These are phyloP conservation scores for Cordilura impudica DNA, from an alignment of 2,888 invertebrate genomes.

Conservation along the genomic window DNA sequence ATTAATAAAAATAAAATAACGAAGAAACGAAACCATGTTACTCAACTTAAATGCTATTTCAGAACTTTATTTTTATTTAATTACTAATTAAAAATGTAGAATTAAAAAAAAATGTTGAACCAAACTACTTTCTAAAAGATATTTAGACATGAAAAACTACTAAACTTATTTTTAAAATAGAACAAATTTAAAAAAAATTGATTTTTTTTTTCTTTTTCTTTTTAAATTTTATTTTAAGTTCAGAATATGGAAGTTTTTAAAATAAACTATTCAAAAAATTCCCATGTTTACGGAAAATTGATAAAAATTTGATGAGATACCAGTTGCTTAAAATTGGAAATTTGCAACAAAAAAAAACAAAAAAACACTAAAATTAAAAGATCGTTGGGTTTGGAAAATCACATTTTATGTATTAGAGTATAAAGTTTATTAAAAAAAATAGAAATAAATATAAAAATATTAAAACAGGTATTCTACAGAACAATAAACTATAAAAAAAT, in stretches of 20 bases:
- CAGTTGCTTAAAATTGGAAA: conserved; percentile 19
- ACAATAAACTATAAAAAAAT: background rate
- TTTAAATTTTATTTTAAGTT: too few relatives aligned
- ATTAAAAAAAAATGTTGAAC: too few relatives aligned
- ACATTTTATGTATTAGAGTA: conserved; percentile 26
- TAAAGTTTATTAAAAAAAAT: background rate
- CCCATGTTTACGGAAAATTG: too few relatives aligned
- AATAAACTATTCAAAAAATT: too few relatives aligned
- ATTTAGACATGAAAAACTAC: too few relatives aligned
- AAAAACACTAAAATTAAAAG: conserved; percentile 21
- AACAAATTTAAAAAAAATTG: too few relatives aligned
- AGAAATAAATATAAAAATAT: background rate
- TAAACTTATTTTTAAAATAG: too few relatives aligned
- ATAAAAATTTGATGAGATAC: background rate
- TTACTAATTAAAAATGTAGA: too few relatives aligned
- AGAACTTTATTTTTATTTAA: background rate
- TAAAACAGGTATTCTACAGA: conserved; percentile 6
- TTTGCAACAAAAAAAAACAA: background rate
- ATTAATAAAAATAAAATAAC: too few relatives aligned
- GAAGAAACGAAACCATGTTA: background rate
- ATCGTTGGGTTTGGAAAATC: conserved; percentile 53
- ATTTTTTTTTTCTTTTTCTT: too few relatives aligned
- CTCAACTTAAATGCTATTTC: conserved; percentile 16
- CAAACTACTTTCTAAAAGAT: too few relatives aligned
- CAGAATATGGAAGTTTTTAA: too few relatives aligned